These are phyloP conservation scores for Myrmecobius fasciatus DNA, from an alignment of 2,113 vertebrate species.

Conservation along the genomic window DNA sequence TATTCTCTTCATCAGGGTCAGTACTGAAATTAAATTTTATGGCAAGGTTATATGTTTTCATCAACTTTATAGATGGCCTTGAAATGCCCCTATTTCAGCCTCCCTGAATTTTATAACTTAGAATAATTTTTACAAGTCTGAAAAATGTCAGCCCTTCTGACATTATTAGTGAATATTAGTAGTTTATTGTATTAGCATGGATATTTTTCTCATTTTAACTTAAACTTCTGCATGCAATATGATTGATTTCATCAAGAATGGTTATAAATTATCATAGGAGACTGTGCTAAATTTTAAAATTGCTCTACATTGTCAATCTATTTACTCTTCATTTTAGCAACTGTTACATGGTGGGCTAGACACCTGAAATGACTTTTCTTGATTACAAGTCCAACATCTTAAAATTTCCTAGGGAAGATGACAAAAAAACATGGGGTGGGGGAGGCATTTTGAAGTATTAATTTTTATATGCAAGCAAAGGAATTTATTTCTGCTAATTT, in stretches of 20 bases:
- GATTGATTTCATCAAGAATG: neutral
- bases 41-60: neutral
- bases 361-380: neutral
- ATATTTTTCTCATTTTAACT: neutral
- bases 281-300: neutral
- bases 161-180: too few species aligned
- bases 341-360: neutral
- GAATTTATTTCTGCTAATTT: neutral
- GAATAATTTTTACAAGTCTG: neutral
- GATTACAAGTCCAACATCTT: neutral
- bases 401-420: neutral
- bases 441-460: neutral
- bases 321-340: neutral
- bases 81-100: too few species aligned
- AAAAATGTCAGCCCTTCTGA: neutral
- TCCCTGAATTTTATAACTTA: neutral
- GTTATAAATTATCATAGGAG: neutral
- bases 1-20: slow-evolving; percentile 87
- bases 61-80: neutral
- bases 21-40: slow-evolving; percentile 68
- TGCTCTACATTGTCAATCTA: neutral
- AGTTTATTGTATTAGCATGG: neutral
- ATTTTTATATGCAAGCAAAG: neutral
- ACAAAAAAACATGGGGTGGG: neutral
- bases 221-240: neutral